These are phyloP conservation scores for Polietes domitor DNA, from an alignment of 2,888 invertebrate species.

Conservation along the genomic window DNA sequence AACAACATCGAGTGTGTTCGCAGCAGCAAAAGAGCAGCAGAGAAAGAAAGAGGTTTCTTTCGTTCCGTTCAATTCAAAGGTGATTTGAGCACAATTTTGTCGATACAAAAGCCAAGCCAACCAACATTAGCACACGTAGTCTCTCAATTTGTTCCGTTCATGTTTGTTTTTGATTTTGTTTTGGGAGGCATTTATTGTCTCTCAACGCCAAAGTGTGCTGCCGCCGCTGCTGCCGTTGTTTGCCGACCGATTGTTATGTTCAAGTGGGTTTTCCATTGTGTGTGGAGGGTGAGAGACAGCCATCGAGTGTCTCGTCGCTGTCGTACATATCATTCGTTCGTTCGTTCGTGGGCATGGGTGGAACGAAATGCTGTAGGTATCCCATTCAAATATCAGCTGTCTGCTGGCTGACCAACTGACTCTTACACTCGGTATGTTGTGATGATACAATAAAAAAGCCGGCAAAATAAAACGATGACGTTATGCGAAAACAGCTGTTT, in stretches of 20 bases:
- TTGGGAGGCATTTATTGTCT: constrained; percentile 14
- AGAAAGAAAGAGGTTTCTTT: constrained; percentile 25
- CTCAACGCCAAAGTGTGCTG: constrained; percentile 11
- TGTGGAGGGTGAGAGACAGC: no score
- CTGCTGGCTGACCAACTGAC: background rate
- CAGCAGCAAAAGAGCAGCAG: constrained; percentile 44
- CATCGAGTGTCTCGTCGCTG: background rate
- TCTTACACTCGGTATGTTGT: background rate
- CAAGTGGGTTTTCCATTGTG: constrained; percentile 22
- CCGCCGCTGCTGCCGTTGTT: background rate
- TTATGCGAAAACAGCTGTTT: constrained; percentile 57
- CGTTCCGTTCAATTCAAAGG: constrained; percentile 36
- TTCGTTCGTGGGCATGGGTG: background rate
- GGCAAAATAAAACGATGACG: constrained; percentile 51
- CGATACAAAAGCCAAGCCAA: constrained; percentile 32
- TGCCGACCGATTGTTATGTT: constrained; percentile 24
- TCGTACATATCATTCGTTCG: no score
- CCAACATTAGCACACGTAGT: constrained; percentile 14
- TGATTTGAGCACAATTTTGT: constrained; percentile 53
- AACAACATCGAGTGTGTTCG: constrained; percentile 3
- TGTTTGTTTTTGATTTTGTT: constrained; percentile 15
- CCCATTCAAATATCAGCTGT: constrained; percentile 32
- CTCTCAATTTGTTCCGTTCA: constrained; percentile 45
- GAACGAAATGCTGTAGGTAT: background rate
- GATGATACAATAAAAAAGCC: constrained; percentile 51